These are phyloP conservation scores for Geotrypetes seraphini DNA, from an alignment of 2,797 vertebrate species.

Conservation along the genomic window DNA sequence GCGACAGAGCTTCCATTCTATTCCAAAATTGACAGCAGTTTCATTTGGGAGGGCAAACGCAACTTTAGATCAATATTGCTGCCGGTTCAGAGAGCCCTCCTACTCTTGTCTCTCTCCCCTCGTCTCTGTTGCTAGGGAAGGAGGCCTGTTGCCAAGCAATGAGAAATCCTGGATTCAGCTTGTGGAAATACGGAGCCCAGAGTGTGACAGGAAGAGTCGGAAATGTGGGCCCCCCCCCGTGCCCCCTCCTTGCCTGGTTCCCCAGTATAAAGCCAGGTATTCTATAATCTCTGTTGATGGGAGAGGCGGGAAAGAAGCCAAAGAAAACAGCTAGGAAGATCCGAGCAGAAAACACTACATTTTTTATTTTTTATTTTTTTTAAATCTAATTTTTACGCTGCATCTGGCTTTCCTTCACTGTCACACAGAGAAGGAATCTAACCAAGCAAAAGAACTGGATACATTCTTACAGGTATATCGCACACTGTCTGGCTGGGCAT, in stretches of 20 bases:
- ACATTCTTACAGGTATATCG: too few species aligned
- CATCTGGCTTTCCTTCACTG: too few species aligned
- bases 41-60: not conserved
- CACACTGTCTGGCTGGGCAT: too few species aligned
- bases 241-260: not conserved
- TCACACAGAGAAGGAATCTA: too few species aligned
- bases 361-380: too few species aligned
- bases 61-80: constrained; percentile 8
- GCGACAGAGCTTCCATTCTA: too few species aligned
- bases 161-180: constrained; percentile 9
- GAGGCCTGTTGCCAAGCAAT: constrained; percentile 26
- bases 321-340: too few species aligned
- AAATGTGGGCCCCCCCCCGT: not conserved
- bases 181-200: constrained; percentile 1
- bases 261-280: not conserved
- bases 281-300: too few species aligned
- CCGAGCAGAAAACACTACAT: too few species aligned
- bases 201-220: not conserved
- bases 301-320: too few species aligned
- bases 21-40: not conserved
- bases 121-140: constrained; percentile 21
- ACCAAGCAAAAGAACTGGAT: too few species aligned
- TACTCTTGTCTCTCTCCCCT: not conserved
- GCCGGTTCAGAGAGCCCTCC: constrained; percentile 1
- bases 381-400: too few species aligned